A percentile compares a stretch with the other conserved stretches of the same genome.
These are phyloP conservation scores for Lithophane semibrunnea DNA, from an alignment of 2,888 invertebrate genomes.

Conservation along the genomic window DNA sequence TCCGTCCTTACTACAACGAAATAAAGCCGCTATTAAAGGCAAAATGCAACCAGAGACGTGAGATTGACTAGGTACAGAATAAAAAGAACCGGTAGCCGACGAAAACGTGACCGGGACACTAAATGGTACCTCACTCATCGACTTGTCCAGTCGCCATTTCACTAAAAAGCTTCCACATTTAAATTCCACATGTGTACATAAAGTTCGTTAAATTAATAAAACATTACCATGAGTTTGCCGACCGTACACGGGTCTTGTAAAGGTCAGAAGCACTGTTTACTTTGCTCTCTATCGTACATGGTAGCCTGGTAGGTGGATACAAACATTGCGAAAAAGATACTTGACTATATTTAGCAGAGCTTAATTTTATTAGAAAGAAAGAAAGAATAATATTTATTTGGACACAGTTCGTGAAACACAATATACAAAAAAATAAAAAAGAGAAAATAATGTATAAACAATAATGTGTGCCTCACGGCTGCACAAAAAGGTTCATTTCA, in stretches of 20 bases:
- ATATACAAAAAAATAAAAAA: no score
- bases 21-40: not conserved
- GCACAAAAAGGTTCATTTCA: no score
- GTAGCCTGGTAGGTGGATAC: constrained; percentile 37
- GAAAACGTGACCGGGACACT: constrained; percentile 36
- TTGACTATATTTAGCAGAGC: constrained; percentile 25
- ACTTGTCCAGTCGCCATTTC: constrained; percentile 11
- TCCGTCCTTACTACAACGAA: not conserved
- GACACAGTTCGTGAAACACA: no score
- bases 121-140: constrained; percentile 16
- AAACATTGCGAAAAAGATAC: constrained; percentile 20
- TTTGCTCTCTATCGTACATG: constrained; percentile 23
- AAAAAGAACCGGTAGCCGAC: constrained; percentile 12
- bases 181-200: constrained; percentile 26
- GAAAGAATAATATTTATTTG: no score
- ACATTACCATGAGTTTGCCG: constrained; percentile 36
- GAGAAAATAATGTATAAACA: no score
- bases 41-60: constrained; percentile 14
- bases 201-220: constrained; percentile 43
- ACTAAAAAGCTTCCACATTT: constrained; percentile 25
- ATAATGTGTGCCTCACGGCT: no score
- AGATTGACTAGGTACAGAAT: constrained; percentile 14
- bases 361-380: no score
- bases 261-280: constrained; percentile 57
- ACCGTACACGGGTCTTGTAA: constrained; percentile 49